A percentile compares a stretch with the other conserved stretches of the same genome.
These are phyloP conservation scores for Tenthredo mesomela DNA, from an alignment of 2,888 invertebrate genomes.

Conservation along the genomic window DNA sequence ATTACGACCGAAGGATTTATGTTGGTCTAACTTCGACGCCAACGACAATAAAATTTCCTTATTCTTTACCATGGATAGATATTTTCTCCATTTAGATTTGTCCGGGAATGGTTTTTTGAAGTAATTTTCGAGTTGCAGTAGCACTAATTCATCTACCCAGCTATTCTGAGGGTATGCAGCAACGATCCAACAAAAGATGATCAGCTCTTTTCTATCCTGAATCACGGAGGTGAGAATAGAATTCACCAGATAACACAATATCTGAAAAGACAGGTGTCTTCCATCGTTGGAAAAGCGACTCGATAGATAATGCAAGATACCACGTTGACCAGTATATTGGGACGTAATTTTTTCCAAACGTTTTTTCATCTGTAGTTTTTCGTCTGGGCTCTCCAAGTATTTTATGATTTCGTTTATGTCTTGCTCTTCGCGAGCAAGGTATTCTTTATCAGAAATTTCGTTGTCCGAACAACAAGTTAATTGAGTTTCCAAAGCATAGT, in stretches of 20 bases:
- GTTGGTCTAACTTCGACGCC: conserved; percentile 56
- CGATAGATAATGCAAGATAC: conserved; percentile 54
- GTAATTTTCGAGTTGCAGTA: conserved; percentile 61
- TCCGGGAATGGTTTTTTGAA: conserved; percentile 57
- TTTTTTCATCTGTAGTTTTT: conserved; percentile 52
- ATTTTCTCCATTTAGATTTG: conserved; percentile 58
- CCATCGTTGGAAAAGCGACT: conserved; percentile 58
- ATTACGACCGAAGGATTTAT: conserved; percentile 42
- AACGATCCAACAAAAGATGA: conserved; percentile 61
- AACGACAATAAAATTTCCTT: conserved; percentile 58
- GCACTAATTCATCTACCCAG: conserved; percentile 62
- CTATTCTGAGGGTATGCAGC: conserved; percentile 58
- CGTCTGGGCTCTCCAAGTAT: conserved; percentile 49
- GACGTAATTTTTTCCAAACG: conserved; percentile 50
- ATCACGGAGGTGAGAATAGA: conserved; percentile 45
- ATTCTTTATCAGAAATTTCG: neutral
- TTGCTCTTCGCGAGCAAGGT: neutral
- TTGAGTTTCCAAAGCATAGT: neutral
- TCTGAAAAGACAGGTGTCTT: conserved; percentile 56
- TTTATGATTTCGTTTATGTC: conserved; percentile 47
- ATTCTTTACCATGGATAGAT: conserved; percentile 58
- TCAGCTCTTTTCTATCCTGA: conserved; percentile 51
- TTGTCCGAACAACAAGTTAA: neutral
- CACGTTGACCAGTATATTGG: conserved; percentile 52
- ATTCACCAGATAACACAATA: conserved; percentile 58